Base-by-base conservation (phyloP, 2,797 vertebrate genomes). In the Cyclura pinguis region DNA sequence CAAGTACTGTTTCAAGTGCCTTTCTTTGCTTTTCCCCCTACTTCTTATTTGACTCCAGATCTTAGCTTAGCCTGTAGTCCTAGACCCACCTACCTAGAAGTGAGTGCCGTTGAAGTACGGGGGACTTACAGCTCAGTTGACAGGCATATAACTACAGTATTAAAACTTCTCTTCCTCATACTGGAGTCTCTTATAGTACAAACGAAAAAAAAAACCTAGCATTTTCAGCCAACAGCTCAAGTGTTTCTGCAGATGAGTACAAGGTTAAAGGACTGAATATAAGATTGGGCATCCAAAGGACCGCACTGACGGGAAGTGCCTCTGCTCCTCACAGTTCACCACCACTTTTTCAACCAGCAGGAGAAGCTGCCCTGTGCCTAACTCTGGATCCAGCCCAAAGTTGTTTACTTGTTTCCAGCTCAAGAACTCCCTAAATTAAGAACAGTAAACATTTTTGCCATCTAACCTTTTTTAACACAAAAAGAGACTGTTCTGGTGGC, bases 381-480 rank as follows among this genome's bases (percentile, higher is more conserved):
- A 69, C 67, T 67, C 64, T 32, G 9, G 29, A 69, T 32, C 67
- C 67, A 69, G 9, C 2, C 29, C 29, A 69, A 69, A 69, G 29
- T 42, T 13, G 22, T 69, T 69, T 32, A 9, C 67, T 16, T 76
- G 18, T 8, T 27, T 50, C 64, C 32, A 0, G 0, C 2, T 81
- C 0, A 0, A 55, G 38, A 9, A 27, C 6, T 29, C 38, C 38
- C 52, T 90, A 72, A 57, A 90, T 29, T 42, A 59, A 10, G 22
- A 18, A 3, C 0, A 76, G 24, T 5, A 64, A 72, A 78, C 47
- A 88, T 29, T 18, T 74, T 42, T 52, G 73, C 6, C 52, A 85
- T 84, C 95, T 74, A 59, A 99, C 99, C 99, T 98, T 98, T 98
- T 90, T 98, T 98, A 57, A 99, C 98, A 80, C 98, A 98, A 94